These are phyloP conservation scores for Drosophila bifasciata DNA, from an alignment of 1,140 invertebrate genomes.

Conservation along the genomic window DNA sequence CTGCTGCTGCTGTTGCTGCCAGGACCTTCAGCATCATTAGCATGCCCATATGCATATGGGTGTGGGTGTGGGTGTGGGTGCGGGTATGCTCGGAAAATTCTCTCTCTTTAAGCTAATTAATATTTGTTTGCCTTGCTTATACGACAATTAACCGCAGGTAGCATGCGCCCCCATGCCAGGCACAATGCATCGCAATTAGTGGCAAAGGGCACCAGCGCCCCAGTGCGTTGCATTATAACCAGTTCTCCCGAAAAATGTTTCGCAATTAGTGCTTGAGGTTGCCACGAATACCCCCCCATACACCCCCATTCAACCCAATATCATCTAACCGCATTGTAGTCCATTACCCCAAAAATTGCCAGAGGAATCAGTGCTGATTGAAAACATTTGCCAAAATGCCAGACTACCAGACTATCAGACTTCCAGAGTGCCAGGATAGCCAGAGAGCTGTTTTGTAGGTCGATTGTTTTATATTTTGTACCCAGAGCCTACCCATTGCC, in stretches of 20 bases:
- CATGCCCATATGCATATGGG: conserved; percentile 14
- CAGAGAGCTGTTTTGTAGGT: conserved; percentile 41
- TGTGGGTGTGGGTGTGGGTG: too few relatives aligned
- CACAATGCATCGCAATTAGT: conserved; percentile 54
- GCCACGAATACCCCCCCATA: not conserved
- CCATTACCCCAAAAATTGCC: conserved; percentile 63
- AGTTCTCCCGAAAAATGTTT: conserved; percentile 49
- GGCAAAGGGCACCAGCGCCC: conserved; percentile 10
- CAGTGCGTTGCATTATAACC: conserved; percentile 20
- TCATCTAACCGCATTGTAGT: conserved; percentile 28
- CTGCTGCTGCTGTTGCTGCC: conserved; percentile 1
- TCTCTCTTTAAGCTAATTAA: conserved; percentile 45
- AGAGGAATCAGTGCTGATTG: conserved; percentile 51
- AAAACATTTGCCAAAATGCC: conserved; percentile 58
- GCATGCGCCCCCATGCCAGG: conserved; percentile 20
- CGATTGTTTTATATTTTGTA: conserved; percentile 33
- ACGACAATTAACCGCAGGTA: conserved; percentile 46
- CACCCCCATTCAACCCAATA: conserved; percentile 1
- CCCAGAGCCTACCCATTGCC: conserved; percentile 6
- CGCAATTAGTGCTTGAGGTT: conserved; percentile 75
- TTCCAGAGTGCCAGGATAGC: conserved; percentile 6
- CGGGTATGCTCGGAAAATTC: not conserved
- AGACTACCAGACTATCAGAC: too few relatives aligned
- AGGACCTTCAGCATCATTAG: conserved; percentile 36
- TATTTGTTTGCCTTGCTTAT: conserved; percentile 49